phyloP scores from a whole-genome alignment of 30 jellyfish, hydroid and myxozoan genomes.

The Hydractinia echinata region DNA sequence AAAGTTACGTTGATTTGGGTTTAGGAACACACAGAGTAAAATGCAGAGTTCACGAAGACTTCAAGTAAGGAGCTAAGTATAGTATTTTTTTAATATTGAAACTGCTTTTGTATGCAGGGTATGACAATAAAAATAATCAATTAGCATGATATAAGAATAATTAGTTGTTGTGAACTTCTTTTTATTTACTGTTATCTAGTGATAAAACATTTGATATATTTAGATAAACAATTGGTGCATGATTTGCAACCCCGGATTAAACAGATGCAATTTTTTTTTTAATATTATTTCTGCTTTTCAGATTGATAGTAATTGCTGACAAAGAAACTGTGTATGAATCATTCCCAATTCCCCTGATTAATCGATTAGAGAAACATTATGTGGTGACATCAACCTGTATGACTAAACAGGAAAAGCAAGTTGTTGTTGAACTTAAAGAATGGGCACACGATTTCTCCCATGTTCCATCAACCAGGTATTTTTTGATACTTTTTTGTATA shows the following conservation, averaged over 20 bases:
- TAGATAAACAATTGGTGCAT: background rate
- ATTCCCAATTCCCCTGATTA: constrained; percentile 75
- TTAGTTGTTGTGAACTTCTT: no score
- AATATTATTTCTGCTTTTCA: background rate
- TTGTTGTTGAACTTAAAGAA: constrained; percentile 15
- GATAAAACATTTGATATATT: background rate
- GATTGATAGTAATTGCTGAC: constrained; percentile 76
- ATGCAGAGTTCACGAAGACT: constrained; percentile 79
- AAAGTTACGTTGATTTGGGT: constrained; percentile 76
- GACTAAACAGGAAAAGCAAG: constrained; percentile 16
- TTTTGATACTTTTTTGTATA: background rate
- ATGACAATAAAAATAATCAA: no score
- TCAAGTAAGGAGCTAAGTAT: constrained; percentile 37
- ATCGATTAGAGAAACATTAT: constrained; percentile 75
- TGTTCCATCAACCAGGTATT: constrained; percentile 25
- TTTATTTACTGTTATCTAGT: background rate
- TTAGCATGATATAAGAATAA: no score
- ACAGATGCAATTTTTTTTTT: background rate
- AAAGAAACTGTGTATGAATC: constrained; percentile 54
- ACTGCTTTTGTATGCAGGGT: no score
- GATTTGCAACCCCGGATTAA: background rate
- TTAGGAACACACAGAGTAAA: constrained; percentile 74
- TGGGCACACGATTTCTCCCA: constrained; percentile 55
- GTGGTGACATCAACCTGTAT: constrained; percentile 52
- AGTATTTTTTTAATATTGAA: no score